Conservation (phyloP, 2,113 vertebrate species). For the Notothenia rossii region DNA sequence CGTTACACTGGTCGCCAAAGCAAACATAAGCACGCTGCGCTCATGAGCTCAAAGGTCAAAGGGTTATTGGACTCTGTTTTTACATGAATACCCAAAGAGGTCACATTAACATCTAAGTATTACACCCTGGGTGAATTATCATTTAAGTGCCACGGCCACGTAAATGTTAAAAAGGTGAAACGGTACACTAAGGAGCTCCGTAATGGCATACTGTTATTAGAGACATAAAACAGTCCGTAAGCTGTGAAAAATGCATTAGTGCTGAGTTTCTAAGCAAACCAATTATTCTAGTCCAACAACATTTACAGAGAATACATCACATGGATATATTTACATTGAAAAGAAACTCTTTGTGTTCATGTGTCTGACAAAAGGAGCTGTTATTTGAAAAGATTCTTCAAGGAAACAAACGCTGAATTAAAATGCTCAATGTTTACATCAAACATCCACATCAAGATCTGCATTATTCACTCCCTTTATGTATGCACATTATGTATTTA, state of each 20-base stretch:
- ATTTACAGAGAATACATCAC: neutral
- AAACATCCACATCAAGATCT: neutral
- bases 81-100: slow-evolving; percentile 55
- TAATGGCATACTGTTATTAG: slow-evolving; percentile 10
- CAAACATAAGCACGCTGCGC: slow-evolving; percentile 62
- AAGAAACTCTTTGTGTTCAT: neutral
- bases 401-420: neutral
- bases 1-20: slow-evolving; percentile 61
- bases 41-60: slow-evolving; percentile 65
- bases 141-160: slow-evolving; percentile 44
- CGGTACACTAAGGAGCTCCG: neutral
- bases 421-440: neutral
- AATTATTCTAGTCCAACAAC: neutral
- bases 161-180: slow-evolving; percentile 35
- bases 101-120: slow-evolving; percentile 66
- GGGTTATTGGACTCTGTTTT: slow-evolving; percentile 61
- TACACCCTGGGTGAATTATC: slow-evolving; percentile 47
- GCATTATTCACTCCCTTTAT: neutral
- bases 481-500: neutral
- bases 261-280: slow-evolving; percentile 6
- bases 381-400: neutral
- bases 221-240: slow-evolving; percentile 23
- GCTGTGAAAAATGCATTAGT: slow-evolving; percentile 26
- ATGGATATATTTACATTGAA: slow-evolving; percentile 15
- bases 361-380: neutral